phyloP scores from a whole-genome alignment of 2,797 vertebrate genomes.

The Schizopygopsis pylzovi region DNA sequence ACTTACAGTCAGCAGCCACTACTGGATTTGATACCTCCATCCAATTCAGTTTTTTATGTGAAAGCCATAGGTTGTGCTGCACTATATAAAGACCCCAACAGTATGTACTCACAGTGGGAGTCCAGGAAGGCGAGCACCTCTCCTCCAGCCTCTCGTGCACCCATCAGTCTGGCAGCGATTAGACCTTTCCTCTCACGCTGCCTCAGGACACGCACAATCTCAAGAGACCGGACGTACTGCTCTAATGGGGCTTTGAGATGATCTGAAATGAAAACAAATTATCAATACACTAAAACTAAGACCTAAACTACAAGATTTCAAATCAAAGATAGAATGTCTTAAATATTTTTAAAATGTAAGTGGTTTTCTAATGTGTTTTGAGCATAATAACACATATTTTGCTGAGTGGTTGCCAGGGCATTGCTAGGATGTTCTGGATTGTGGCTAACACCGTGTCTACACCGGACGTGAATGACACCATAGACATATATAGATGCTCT shows the following conservation, averaged over 20 bases:
- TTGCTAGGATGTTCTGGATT: background rate
- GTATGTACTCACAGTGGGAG: conserved; percentile 84
- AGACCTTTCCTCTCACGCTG: conserved; percentile 82
- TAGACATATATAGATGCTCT: too few species aligned
- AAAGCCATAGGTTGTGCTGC: background rate
- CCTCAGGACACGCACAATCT: conserved; percentile 80
- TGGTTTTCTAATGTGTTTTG: background rate
- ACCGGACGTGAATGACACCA: too few species aligned
- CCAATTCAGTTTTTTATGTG: background rate
- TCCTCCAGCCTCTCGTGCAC: conserved; percentile 79
- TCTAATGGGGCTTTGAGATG: conserved; percentile 79
- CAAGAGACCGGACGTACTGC: conserved; percentile 75
- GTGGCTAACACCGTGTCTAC: background rate
- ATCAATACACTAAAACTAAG: background rate
- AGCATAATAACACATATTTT: background rate
- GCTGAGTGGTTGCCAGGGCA: background rate
- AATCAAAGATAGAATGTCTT: background rate
- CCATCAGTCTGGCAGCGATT: conserved; percentile 81
- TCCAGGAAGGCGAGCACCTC: conserved; percentile 90
- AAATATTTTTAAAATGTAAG: background rate
- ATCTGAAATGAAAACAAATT: conserved; percentile 64
- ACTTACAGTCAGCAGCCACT: too few species aligned
- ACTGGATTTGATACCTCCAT: background rate
- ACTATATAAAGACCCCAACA: background rate
- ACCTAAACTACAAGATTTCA: background rate